A percentile compares a stretch with the other conserved stretches of the same genome.
Evolutionary conservation across 2,888 invertebrate genomes (phyloP).

Genomic region (Machimus rusticus): DNA sequence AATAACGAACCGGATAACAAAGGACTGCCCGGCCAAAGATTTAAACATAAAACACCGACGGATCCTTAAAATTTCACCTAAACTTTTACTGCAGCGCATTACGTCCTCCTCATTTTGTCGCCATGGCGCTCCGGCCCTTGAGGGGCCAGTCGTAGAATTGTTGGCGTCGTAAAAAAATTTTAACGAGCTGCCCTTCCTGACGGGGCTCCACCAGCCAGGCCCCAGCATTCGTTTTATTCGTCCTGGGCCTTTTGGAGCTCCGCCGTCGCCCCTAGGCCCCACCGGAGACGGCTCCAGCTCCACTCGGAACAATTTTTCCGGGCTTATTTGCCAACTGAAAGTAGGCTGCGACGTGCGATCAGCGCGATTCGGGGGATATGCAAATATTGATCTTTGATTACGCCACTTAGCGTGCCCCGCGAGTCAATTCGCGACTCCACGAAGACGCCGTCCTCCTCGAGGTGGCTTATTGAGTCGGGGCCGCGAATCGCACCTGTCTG

Average conservation of each 20-base stretch:
- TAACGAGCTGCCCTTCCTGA: background rate
- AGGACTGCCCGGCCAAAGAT: background rate
- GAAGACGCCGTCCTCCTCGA: background rate
- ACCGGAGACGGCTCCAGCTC: background rate
- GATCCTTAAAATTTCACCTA: slow-evolving; percentile 8
- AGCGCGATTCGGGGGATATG: background rate
- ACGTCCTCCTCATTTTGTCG: background rate
- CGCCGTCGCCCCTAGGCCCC: background rate
- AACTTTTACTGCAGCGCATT: slow-evolving; percentile 16
- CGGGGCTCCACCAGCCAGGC: background rate
- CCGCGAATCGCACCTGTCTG: background rate
- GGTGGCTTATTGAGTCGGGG: background rate
- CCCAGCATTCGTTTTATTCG: background rate
- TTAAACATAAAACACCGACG: background rate
- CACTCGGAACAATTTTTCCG: background rate
- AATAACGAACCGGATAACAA: background rate
- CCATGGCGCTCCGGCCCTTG: background rate
- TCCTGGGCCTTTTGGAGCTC: background rate
- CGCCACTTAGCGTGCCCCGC: background rate
- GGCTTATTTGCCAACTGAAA: background rate
- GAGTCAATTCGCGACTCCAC: background rate
- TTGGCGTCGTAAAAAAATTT: slow-evolving; percentile 20
- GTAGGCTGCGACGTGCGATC: slow-evolving; percentile 2
- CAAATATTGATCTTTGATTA: slow-evolving; percentile 34
- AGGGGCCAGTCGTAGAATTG: background rate